These are phyloP conservation scores for Pollimyrus isidori DNA, from an alignment of 2,113 vertebrate species.

Conservation along the genomic window DNA sequence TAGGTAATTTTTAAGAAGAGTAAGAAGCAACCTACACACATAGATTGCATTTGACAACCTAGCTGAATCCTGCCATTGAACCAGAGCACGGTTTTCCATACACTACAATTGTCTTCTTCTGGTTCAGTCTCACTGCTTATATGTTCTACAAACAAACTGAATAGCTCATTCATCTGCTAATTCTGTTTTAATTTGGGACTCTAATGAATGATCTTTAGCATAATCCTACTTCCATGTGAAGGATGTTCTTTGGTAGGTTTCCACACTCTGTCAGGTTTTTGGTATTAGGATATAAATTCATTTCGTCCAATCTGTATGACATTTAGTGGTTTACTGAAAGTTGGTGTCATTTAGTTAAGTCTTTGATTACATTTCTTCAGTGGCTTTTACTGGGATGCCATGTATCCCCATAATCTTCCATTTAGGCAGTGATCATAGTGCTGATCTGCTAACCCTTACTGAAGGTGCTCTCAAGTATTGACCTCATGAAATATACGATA, in stretches of 20 bases:
- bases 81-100: not conserved
- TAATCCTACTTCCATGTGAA: not conserved
- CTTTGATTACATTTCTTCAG: not conserved
- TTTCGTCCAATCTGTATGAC: not conserved
- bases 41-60: not conserved
- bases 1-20: not conserved
- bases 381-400: not conserved
- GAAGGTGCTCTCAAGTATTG: not conserved
- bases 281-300: not conserved
- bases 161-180: not conserved
- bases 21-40: not conserved
- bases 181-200: not conserved
- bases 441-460: not conserved
- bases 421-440: not conserved
- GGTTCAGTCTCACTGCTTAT: not conserved
- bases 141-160: not conserved
- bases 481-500: not conserved
- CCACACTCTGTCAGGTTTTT: not conserved
- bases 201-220: not conserved
- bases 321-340: not conserved
- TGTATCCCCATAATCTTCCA: not conserved
- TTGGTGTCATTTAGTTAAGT: not conserved
- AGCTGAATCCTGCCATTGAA: not conserved
- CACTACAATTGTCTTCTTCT: not conserved
- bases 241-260: not conserved